Conservation (phyloP, 2,888 invertebrate species). For the Thera obeliscata region DNA sequence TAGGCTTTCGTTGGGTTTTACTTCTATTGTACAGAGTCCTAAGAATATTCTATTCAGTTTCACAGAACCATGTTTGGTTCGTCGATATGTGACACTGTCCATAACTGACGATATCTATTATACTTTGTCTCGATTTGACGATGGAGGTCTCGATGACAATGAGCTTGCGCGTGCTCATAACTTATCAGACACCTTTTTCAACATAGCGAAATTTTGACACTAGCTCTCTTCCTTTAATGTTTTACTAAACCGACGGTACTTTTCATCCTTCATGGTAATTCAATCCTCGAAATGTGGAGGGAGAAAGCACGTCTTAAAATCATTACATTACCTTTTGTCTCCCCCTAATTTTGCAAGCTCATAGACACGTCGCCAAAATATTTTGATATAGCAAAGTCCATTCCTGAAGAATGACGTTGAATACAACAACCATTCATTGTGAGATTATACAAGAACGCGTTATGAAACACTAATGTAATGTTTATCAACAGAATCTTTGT, state of each 20-base stretch:
- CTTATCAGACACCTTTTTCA: background rate
- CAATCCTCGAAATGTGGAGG: too few species aligned
- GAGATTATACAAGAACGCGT: background rate
- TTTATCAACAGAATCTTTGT: conserved; percentile 1
- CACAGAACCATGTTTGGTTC: background rate
- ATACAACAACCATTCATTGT: background rate
- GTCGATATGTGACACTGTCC: conserved; percentile 6
- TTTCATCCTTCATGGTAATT: too few species aligned
- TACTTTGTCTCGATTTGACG: conserved; percentile 1
- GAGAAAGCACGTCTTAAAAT: too few species aligned
- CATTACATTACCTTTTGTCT: too few species aligned
- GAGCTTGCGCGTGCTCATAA: background rate
- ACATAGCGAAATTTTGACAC: background rate
- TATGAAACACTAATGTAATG: conserved; percentile 2
- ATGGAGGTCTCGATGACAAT: conserved; percentile 2
- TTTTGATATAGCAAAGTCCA: background rate
- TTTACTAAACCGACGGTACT: too few species aligned
- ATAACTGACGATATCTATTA: background rate
- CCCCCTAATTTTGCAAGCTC: too few species aligned
- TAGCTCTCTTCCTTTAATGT: too few species aligned
- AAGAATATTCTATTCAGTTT: background rate
- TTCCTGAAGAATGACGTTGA: background rate
- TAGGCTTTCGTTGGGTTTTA: too few species aligned
- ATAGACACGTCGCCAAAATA: too few species aligned
- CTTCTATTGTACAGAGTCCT: too few species aligned